Conservation (phyloP, 2,888 invertebrate species). For the Pharmacophagus antenor region DNA sequence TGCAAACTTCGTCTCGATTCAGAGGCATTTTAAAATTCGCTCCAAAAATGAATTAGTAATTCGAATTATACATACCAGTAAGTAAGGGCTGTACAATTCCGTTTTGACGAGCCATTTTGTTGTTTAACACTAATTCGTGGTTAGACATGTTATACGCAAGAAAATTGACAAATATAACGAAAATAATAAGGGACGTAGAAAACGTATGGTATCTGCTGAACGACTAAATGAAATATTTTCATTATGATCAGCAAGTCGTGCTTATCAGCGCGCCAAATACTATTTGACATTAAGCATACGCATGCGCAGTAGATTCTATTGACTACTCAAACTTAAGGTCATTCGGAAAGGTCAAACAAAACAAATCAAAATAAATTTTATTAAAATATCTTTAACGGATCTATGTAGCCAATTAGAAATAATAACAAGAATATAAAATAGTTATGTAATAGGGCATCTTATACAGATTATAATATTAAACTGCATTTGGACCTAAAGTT, state of each 20-base stretch:
- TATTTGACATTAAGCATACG: conserved; percentile 61
- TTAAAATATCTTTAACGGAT: conserved; percentile 6
- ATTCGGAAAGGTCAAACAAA: conserved; percentile 56
- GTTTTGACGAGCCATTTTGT: conserved; percentile 84
- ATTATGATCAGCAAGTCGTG: conserved; percentile 59
- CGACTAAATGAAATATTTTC: conserved; percentile 72
- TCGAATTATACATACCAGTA: conserved; percentile 84
- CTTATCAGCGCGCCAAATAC: conserved; percentile 76
- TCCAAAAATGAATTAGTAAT: conserved; percentile 41
- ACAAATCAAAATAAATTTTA: conserved; percentile 15
- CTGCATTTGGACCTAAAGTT: background rate
- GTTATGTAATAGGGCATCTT: conserved; percentile 12
- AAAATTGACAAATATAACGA: conserved; percentile 15
- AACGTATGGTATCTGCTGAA: conserved; percentile 56
- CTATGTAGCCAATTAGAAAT: background rate
- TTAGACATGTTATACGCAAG: conserved; percentile 62
- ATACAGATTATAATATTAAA: conserved; percentile 8
- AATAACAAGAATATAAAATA: conserved; percentile 1
- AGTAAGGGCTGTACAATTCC: conserved; percentile 93
- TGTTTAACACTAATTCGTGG: conserved; percentile 51
- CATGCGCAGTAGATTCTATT: conserved; percentile 66
- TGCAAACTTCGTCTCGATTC: conserved; percentile 24
- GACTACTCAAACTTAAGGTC: conserved; percentile 57
- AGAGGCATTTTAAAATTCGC: conserved; percentile 50
- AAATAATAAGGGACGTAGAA: conserved; percentile 50